These are phyloP conservation scores for Tuta absoluta DNA, from an alignment of 2,888 invertebrate genomes.

Conservation along the genomic window DNA sequence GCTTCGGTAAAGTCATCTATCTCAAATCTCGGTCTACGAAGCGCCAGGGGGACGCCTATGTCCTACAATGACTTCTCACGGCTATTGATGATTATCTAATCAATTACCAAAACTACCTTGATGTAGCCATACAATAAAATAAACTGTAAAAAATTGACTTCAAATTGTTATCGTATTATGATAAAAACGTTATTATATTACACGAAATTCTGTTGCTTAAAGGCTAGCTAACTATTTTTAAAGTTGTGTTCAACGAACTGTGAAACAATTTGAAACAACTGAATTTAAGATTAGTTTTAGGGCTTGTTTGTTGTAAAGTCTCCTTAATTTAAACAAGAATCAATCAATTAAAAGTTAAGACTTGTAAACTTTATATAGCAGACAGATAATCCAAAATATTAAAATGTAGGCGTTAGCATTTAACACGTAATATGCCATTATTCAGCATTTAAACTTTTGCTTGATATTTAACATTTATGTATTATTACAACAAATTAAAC, in stretches of 20 bases:
- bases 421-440: not conserved
- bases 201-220: not conserved
- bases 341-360: not conserved
- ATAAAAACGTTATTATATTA: not conserved
- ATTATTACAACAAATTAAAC: no score
- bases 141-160: no score
- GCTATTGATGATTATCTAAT: no score
- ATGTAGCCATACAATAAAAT: no score
- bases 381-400: not conserved
- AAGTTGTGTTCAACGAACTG: not conserved
- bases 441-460: no score
- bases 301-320: slow-evolving; percentile 9
- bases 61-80: no score
- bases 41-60: no score
- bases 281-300: not conserved
- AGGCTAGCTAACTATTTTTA: not conserved
- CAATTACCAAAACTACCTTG: no score
- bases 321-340: slow-evolving; percentile 4
- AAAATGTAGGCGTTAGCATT: not conserved
- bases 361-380: not conserved
- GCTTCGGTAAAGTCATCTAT: no score
- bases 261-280: slow-evolving; percentile 3
- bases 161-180: no score
- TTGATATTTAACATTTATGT: not conserved
- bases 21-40: no score